Conservation (phyloP, 2,113 vertebrate genomes). For the Alectura lathami region DNA sequence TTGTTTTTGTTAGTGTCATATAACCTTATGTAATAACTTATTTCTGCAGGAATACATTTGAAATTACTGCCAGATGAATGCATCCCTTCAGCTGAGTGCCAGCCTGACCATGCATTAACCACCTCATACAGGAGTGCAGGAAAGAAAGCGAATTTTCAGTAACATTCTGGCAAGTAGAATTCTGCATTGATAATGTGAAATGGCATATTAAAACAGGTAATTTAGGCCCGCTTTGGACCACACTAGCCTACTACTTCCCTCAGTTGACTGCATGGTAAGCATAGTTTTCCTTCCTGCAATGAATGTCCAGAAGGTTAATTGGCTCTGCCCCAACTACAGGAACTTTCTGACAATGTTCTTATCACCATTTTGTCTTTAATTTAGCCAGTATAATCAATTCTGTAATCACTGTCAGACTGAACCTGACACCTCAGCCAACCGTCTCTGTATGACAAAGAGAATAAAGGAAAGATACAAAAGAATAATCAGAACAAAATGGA, state of each 20-base stretch:
- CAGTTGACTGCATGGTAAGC: neutral
- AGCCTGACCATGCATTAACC: neutral
- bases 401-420: neutral
- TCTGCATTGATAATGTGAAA: neutral
- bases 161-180: neutral
- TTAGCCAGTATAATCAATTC: neutral
- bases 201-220: neutral
- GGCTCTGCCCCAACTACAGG: neutral
- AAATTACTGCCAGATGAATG: neutral
- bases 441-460: neutral
- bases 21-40: conserved; percentile 19
- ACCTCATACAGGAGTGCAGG: neutral
- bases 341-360: neutral
- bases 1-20: conserved; percentile 29
- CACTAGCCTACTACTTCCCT: neutral
- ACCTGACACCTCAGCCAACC: neutral
- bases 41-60: conserved; percentile 42
- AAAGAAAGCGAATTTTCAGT: neutral
- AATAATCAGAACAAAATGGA: neutral
- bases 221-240: neutral
- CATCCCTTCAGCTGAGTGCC: neutral
- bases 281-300: neutral
- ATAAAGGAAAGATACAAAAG: neutral
- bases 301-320: neutral
- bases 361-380: neutral